Evolutionary conservation across 2,888 invertebrate genomes (phyloP), one percentile per base, ranked within the genome.

Genomic region (Polia nebulosa): DNA sequence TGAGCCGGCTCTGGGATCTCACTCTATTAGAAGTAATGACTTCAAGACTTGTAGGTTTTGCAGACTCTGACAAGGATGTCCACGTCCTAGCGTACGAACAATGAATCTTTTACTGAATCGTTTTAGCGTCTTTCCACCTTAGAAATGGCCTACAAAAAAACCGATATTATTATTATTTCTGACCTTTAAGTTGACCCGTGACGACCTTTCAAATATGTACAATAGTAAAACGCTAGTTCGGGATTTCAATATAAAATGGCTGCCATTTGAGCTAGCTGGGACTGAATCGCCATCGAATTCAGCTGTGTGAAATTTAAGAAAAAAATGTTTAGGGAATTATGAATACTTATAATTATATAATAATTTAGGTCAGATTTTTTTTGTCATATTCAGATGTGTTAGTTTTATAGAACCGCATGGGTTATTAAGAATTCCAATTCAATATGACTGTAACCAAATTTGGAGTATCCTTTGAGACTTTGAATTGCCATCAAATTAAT

Each of bases 121-220:
- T 49, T 17, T 34, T 3, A 32, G 11, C 25, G 7, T 25, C 3
- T 69, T n/a, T 20, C 6, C 3, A 45, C 7, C 13, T 32, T 34
- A 15, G 11, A 20, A 29, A 55, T 15, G 39, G 47, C 17, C 34
- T 5, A 27, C 27, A 5, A 3, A 11, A 22, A 56, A 41, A 22
- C 29, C 3, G 7, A 47, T 34, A 8, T 56, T 45, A 67, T 25
- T 32, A 53, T 45, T 34, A 59, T 51, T 41, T n/a, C 29, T 71
- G 60, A 71, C 71, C 39, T 59, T 49, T 41, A 59, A 27, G 41
- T 32, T 70, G 32, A 34, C 49, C 71, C 49, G 20, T 71, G 22
- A 39, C 29, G 27, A 49, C 71, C 68, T 71, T 59, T 51, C 17
- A 29, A 25, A 36, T 55, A 22, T 17, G 32, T n/a, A n/a, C n/a